phyloP scores from a whole-genome alignment of 2,113 vertebrate species.

The Aviceda subcristata region DNA sequence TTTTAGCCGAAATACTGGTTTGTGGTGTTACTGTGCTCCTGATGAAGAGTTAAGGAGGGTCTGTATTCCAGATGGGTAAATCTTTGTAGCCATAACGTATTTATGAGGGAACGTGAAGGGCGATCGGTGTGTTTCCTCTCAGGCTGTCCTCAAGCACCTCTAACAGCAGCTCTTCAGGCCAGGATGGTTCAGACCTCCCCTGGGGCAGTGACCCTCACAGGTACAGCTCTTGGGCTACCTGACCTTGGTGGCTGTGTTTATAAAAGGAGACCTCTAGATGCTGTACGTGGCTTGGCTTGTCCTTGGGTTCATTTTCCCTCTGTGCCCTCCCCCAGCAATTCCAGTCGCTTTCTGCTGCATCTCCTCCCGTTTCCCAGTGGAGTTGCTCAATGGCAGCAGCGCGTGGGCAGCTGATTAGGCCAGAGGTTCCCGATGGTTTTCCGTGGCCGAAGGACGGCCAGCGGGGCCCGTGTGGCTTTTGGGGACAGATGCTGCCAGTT shows the following conservation, averaged over 20 bases:
- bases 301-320: background rate
- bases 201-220: background rate
- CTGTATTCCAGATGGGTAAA: background rate
- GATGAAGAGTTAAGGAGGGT: background rate
- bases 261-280: background rate
- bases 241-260: background rate
- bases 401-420: background rate
- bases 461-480: rapidly evolving
- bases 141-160: background rate
- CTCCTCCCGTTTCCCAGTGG: background rate
- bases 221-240: background rate
- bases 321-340: background rate
- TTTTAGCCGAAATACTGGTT: background rate
- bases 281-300: background rate
- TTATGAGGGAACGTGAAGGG: background rate
- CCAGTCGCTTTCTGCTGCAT: background rate
- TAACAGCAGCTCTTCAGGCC: background rate
- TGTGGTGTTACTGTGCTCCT: background rate
- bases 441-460: rapidly evolving
- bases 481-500: background rate
- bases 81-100: rapidly evolving
- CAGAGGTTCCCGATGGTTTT: background rate
- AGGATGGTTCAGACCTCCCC: background rate
- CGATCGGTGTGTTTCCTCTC: background rate
- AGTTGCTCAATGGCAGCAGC: background rate